Percentiles rank a stretch among this genome's conserved stretches.
These are phyloP conservation scores for Megalonaias nervosa DNA, from an alignment of 1,140 invertebrate species.

Conservation along the genomic window DNA sequence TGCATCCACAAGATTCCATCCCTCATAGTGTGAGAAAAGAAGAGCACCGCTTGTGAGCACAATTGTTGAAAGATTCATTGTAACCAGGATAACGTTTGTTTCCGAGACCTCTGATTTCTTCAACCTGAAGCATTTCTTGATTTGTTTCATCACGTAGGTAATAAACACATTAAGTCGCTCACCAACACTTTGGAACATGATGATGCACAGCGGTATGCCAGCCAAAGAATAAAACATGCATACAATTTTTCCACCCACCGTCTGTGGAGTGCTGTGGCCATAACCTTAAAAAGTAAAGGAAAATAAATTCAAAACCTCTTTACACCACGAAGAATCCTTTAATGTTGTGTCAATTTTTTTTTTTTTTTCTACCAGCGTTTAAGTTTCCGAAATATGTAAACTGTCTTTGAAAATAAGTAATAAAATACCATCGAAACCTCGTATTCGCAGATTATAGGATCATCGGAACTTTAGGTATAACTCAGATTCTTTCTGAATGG, in stretches of 20 bases:
- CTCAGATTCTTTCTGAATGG: too few relatives aligned
- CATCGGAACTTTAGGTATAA: too few relatives aligned
- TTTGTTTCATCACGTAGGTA: constrained; percentile 65
- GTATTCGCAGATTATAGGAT: too few relatives aligned
- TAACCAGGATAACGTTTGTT: constrained; percentile 96
- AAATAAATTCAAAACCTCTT: background rate
- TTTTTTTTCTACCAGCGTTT: too few relatives aligned
- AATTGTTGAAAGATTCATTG: constrained; percentile 93
- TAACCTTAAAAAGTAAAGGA: constrained; percentile 67
- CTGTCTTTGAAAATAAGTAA: too few relatives aligned
- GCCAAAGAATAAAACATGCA: constrained; percentile 71
- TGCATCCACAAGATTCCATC: constrained; percentile 98
- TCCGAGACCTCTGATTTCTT: constrained; percentile 83
- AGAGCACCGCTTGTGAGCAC: constrained; percentile 97
- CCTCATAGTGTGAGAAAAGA: constrained; percentile 95
- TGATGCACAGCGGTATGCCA: constrained; percentile 69
- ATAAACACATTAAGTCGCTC: constrained; percentile 72
- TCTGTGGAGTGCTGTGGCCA: constrained; percentile 74
- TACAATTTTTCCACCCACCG: constrained; percentile 69
- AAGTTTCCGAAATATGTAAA: too few relatives aligned
- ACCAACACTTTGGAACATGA: constrained; percentile 73
- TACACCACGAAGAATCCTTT: background rate
- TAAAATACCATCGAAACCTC: too few relatives aligned
- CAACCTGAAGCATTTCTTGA: constrained; percentile 66
- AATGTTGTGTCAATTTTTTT: background rate